Evolutionary conservation across 2,888 invertebrate genomes (phyloP).

Genomic region (Pseudococcus longispinus): DNA sequence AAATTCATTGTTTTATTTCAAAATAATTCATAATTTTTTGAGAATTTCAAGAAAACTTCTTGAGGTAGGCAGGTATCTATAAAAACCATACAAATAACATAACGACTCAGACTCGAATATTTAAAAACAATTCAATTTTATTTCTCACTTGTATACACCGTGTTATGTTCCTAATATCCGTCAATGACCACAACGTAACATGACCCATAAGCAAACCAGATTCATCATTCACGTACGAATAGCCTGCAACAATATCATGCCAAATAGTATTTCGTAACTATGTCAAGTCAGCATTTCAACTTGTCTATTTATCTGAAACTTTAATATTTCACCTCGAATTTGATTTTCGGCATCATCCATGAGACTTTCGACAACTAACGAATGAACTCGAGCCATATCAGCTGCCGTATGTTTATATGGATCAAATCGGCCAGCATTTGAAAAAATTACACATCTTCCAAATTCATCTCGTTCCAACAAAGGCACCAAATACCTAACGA

Average conservation of each 20-base stretch:
- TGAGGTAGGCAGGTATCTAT: too few species aligned
- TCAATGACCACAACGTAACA: slow-evolving; percentile 78
- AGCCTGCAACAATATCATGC: slow-evolving; percentile 58
- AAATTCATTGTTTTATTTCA: too few species aligned
- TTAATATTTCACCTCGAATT: slow-evolving; percentile 69
- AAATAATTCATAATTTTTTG: too few species aligned
- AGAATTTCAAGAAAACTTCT: too few species aligned
- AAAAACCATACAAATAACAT: too few species aligned
- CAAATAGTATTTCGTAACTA: background rate
- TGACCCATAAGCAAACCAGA: slow-evolving; percentile 76
- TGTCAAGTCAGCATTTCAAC: too few species aligned
- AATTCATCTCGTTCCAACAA: slow-evolving; percentile 73
- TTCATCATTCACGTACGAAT: slow-evolving; percentile 60
- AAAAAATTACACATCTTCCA: slow-evolving; percentile 80
- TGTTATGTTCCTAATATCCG: slow-evolving; percentile 73
- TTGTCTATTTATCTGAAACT: background rate
- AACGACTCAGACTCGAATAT: too few species aligned
- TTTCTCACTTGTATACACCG: slow-evolving; percentile 74
- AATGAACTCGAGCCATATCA: slow-evolving; percentile 85
- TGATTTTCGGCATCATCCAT: slow-evolving; percentile 86
- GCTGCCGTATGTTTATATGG: slow-evolving; percentile 78
- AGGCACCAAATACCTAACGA: slow-evolving; percentile 64
- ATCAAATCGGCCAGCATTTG: slow-evolving; percentile 76
- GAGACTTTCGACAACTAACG: slow-evolving; percentile 82
- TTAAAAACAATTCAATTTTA: too few species aligned